These are phyloP conservation scores for Reinhardtius hippoglossoides DNA, from an alignment of 2,113 vertebrate species.

Conservation along the genomic window DNA sequence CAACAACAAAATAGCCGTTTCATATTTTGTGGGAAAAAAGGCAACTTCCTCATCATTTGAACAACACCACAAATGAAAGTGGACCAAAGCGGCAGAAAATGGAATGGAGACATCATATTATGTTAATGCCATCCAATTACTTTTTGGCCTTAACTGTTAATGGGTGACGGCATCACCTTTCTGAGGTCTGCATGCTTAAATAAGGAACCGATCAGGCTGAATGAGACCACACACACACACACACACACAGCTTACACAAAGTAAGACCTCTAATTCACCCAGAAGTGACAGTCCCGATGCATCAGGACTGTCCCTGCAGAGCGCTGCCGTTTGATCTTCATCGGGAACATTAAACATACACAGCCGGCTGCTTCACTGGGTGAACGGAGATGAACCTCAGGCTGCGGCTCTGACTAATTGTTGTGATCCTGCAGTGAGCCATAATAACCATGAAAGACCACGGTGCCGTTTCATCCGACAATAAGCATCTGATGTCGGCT, in stretches of 20 bases:
- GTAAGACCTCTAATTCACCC: constrained; percentile 19
- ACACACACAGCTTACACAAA: constrained; percentile 7
- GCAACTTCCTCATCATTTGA: too few relatives aligned
- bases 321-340: constrained; percentile 31
- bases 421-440: constrained; percentile 42
- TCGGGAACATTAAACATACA: constrained; percentile 12
- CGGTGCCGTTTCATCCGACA: constrained; percentile 15
- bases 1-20: too few relatives aligned
- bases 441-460: constrained; percentile 28
- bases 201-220: constrained; percentile 6
- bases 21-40: too few relatives aligned
- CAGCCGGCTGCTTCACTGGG: constrained; percentile 3
- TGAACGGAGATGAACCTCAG: constrained; percentile 22
- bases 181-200: constrained; percentile 6
- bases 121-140: not conserved
- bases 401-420: constrained; percentile 50
- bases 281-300: constrained; percentile 3
- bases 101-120: not conserved
- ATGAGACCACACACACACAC: not conserved
- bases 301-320: constrained; percentile 25
- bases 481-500: constrained; percentile 31
- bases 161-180: not conserved
- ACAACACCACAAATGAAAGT: too few relatives aligned
- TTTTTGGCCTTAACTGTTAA: not conserved
- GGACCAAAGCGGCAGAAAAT: too few relatives aligned